Evolutionary conservation across 2,113 vertebrate species (phyloP), one percentile per base, ranked within the genome.

Genomic region (Ammodytes dubius): DNA sequence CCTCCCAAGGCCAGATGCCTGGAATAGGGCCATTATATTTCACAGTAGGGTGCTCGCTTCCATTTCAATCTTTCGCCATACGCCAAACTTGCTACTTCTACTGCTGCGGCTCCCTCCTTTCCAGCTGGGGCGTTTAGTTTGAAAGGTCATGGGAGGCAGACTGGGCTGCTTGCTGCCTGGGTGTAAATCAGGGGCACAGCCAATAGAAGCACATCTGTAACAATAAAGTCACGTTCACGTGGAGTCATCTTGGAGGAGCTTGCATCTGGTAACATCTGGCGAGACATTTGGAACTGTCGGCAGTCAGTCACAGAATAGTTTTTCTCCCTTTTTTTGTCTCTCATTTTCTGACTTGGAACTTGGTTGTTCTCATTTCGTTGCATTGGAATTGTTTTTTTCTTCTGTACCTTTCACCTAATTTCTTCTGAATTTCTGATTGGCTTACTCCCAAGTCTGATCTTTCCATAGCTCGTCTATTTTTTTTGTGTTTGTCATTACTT

Each of bases 211-310:
- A 88, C 91, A 94, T 94, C 92, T 89, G 89, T 91, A 92, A 94
- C 82, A 93, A 93, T 93, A 92, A 91, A 87, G 85, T 78, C 87
- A 89, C 87, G 91, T 90, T 92, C 84, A 91, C 82, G 86, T 77
- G 74, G 76, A 81, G 85, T 74, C 84, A 85, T 92, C 82, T 74
- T 87, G 65, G 65, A 78, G 65, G 81, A 90, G 78, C 82, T 83
- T 85, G 86, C 82, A 78, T 91, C 72, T 71, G 58, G 75, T 73
- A 94, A 95, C 93, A 95, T 94, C 93, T 95, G 94, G 91, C 70
- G 66, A 88, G 92, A 93, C 81, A 87, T 93, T 92, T 86, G 81
- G 83, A 92, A 89, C 72, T 19, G 70, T 78, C 66, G 17, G 69
- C 56, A 73, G 77, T 89, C 49, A 37, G 71, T 84, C 70, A 80